Evolutionary conservation across 2,113 vertebrate genomes (phyloP).

Genomic region (Chlamydotis undulata): DNA sequence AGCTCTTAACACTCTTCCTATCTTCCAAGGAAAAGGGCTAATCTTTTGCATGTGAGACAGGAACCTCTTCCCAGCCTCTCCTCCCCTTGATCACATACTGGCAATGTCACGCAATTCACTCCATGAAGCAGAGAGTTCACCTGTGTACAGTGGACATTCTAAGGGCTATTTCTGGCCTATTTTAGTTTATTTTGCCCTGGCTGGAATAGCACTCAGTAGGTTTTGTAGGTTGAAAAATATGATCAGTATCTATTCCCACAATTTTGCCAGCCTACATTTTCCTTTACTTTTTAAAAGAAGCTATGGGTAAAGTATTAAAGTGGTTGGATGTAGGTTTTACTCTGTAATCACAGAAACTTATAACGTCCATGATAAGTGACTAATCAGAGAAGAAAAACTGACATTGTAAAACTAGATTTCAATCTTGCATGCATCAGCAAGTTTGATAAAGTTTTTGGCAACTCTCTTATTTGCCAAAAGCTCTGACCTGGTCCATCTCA

Average conservation of each 20-base stretch:
- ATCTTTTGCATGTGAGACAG: background rate
- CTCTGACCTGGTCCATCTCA: background rate
- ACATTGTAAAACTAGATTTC: background rate
- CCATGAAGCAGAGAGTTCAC: background rate
- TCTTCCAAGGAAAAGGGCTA: background rate
- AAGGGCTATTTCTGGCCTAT: background rate
- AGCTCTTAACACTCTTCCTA: background rate
- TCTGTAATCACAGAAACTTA: background rate
- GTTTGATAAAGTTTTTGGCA: background rate
- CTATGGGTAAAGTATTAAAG: background rate
- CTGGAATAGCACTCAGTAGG: background rate
- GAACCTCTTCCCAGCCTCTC: background rate
- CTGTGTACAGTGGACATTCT: background rate
- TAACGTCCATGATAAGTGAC: background rate
- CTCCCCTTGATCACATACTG: background rate
- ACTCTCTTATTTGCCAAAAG: background rate
- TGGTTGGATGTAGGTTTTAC: background rate
- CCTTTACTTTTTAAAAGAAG: background rate
- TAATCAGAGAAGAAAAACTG: background rate
- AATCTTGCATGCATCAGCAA: background rate
- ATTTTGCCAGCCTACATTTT: background rate
- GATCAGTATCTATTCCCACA: background rate
- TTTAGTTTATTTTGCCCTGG: background rate
- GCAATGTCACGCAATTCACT: background rate
- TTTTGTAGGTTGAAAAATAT: background rate